phyloP scores from a whole-genome alignment of 1,140 invertebrate genomes.

The Phthorimaea operculella region DNA sequence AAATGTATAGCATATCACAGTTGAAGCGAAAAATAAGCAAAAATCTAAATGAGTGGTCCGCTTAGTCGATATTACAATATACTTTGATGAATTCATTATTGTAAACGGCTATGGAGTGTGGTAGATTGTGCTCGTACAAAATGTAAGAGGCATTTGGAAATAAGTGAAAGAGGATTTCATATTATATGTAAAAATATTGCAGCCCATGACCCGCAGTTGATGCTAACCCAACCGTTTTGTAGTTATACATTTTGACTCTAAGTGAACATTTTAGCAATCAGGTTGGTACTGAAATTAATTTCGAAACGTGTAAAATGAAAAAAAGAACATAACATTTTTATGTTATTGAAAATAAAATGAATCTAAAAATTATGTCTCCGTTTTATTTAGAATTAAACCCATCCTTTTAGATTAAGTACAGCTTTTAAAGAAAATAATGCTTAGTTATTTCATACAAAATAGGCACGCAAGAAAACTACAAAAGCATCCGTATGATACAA shows the following conservation, averaged over 20 bases:
- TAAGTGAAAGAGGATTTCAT: conserved; percentile 61
- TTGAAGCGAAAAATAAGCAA: conserved; percentile 36
- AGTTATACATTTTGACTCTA: conserved; percentile 48
- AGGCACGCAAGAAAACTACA: too few species aligned
- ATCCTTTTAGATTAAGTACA: too few species aligned
- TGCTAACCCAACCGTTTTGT: conserved; percentile 56
- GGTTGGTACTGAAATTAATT: conserved; percentile 58
- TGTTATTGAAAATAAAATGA: conserved; percentile 71
- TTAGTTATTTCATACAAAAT: too few species aligned
- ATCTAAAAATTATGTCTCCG: conserved; percentile 61
- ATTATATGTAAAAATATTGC: conserved; percentile 30
- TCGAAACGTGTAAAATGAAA: conserved; percentile 63
- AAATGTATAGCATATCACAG: conserved; percentile 62
- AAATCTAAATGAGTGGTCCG: conserved; percentile 46
- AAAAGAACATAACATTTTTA: conserved; percentile 69
- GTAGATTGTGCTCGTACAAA: conserved; percentile 54
- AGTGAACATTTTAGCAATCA: conserved; percentile 54
- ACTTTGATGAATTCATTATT: conserved; percentile 61
- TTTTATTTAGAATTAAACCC: conserved; percentile 10
- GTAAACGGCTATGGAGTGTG: conserved; percentile 51
- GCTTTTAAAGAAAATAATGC: too few species aligned
- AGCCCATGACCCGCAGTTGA: conserved; percentile 44
- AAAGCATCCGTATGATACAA: too few species aligned
- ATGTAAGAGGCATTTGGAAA: conserved; percentile 62
- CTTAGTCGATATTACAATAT: conserved; percentile 58